Percentiles rank a stretch among this genome's conserved stretches.
phyloP scores from a whole-genome alignment of 2,113 vertebrate genomes.

The Aptenodytes patagonicus region DNA sequence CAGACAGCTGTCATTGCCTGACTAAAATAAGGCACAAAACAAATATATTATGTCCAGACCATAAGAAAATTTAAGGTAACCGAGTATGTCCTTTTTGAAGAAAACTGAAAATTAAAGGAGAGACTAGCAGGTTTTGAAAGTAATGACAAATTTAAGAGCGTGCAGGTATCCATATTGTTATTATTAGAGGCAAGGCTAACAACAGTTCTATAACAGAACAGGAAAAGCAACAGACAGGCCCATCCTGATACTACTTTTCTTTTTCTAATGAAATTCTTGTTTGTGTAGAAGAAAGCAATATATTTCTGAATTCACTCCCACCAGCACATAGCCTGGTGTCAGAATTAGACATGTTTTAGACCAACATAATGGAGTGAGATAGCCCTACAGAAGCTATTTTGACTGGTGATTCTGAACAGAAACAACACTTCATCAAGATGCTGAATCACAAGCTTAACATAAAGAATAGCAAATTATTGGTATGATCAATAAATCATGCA shows the following conservation, averaged over 20 bases:
- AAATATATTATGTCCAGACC: neutral
- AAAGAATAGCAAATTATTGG: neutral
- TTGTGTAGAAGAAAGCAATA: neutral
- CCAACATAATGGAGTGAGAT: neutral
- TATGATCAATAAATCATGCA: neutral
- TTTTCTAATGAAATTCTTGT: neutral
- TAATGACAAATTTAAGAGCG: neutral
- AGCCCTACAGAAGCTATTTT: neutral
- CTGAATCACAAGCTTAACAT: neutral
- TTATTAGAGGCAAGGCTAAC: neutral
- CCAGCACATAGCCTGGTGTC: neutral
- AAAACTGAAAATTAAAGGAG: neutral
- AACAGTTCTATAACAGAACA: neutral
- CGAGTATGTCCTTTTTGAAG: neutral
- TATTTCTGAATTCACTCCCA: neutral
- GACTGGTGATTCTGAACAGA: neutral
- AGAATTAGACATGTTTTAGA: neutral
- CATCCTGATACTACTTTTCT: neutral
- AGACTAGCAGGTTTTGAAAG: neutral
- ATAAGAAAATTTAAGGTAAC: neutral
- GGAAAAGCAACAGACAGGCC: neutral
- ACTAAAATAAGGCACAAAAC: neutral
- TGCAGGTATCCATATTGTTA: neutral
- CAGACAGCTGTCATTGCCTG: neutral
- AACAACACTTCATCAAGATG: neutral